These are phyloP conservation scores for Drosophila orena DNA, from an alignment of 1,140 invertebrate species.

Conservation along the genomic window DNA sequence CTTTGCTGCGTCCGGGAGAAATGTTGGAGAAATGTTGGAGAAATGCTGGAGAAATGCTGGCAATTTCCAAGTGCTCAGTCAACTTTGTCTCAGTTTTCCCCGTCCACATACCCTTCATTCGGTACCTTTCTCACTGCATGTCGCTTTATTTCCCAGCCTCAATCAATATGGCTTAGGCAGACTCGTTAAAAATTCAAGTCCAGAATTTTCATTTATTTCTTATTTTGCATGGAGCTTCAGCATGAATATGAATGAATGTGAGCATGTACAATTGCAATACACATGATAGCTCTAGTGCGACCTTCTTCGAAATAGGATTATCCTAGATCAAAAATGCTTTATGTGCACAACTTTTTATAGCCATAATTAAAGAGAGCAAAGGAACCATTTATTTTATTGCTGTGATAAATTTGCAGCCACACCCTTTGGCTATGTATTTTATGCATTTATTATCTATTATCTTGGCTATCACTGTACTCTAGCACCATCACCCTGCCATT, in stretches of 20 bases:
- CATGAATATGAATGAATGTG: slow-evolving; percentile 50
- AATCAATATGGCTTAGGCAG: slow-evolving; percentile 63
- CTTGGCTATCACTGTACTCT: neutral
- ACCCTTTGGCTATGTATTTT: no score
- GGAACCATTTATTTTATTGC: no score
- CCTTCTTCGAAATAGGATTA: neutral
- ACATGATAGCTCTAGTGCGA: neutral
- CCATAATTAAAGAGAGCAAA: no score
- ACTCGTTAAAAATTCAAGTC: slow-evolving; percentile 70
- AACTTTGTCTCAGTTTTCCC: slow-evolving; percentile 13
- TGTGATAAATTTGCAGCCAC: no score
- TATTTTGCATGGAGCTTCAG: slow-evolving; percentile 1
- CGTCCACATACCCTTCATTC: slow-evolving; percentile 7
- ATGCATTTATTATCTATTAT: neutral
- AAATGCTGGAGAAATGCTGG: slow-evolving; percentile 34
- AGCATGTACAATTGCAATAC: neutral
- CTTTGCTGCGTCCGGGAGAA: slow-evolving; percentile 25
- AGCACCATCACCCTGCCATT: slow-evolving; percentile 7
- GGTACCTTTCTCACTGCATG: slow-evolving; percentile 4
- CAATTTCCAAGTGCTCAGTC: slow-evolving; percentile 39
- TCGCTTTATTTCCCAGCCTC: slow-evolving; percentile 23
- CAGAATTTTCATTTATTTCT: slow-evolving; percentile 13
- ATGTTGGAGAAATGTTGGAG: neutral
- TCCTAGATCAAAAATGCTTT: neutral
- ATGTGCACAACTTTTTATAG: no score